Percentiles rank a stretch among this genome's conserved stretches.
Evolutionary conservation across 2,113 vertebrate species (phyloP).

Genomic region (Cyanoramphus novaezelandiae): DNA sequence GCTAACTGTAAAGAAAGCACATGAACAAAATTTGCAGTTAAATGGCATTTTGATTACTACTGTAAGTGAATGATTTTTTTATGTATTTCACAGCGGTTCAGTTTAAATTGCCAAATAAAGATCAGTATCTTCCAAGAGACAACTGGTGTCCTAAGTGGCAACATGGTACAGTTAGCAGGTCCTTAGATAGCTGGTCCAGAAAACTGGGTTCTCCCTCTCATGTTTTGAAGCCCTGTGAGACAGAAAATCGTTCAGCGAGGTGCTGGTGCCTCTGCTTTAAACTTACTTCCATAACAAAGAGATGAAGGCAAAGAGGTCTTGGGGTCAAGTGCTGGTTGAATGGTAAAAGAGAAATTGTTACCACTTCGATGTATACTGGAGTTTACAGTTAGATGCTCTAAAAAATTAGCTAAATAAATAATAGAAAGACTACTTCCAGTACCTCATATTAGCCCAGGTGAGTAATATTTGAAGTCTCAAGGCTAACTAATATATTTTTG

Average conservation of each 20-base stretch:
- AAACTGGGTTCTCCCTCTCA: neutral
- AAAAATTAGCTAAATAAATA: neutral
- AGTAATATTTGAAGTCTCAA: neutral
- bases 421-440: neutral
- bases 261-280: neutral
- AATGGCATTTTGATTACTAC: neutral
- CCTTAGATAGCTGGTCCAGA: rapidly evolving
- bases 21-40: neutral
- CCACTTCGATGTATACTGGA: neutral
- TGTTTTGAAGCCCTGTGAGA: neutral
- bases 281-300: neutral
- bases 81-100: rapidly evolving
- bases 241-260: neutral
- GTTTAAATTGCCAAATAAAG: neutral
- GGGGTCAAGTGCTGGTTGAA: neutral
- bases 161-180: neutral
- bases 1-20: neutral
- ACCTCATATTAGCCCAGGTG: neutral
- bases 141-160: neutral
- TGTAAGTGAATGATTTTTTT: neutral
- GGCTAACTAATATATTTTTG: neutral
- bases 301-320: neutral
- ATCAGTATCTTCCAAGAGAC: neutral
- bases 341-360: neutral
- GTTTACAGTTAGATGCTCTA: neutral